Evolutionary conservation across 2,888 invertebrate genomes (phyloP).

Genomic region (Morinoia aosen): DNA sequence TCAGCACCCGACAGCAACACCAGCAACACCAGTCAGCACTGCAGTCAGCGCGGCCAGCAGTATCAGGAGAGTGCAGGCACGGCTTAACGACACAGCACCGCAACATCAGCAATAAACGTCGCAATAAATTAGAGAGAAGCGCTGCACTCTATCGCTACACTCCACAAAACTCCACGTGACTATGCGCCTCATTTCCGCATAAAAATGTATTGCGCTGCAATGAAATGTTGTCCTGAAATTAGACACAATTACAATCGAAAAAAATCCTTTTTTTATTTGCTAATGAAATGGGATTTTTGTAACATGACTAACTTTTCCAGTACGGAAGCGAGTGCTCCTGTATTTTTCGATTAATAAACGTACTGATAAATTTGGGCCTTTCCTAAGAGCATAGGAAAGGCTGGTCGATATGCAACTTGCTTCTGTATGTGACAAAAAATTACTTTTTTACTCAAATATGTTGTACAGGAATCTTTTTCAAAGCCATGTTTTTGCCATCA

Average conservation of each 20-base stretch:
- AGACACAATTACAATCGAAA: background rate
- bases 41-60: background rate
- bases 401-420: background rate
- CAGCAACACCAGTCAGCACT: background rate
- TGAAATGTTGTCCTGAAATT: background rate
- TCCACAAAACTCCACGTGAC: background rate
- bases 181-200: background rate
- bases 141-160: background rate
- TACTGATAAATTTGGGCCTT: background rate
- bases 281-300: background rate
- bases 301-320: background rate
- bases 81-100: background rate
- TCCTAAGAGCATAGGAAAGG: background rate
- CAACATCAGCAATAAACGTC: conserved; percentile 42
- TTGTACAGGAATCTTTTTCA: background rate
- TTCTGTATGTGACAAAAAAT: background rate
- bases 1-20: background rate
- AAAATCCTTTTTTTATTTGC: background rate
- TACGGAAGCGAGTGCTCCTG: background rate
- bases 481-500: background rate
- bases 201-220: background rate
- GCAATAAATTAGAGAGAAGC: conserved; percentile 22
- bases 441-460: background rate
- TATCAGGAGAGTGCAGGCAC: background rate
- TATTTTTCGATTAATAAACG: background rate